Base-by-base conservation (phyloP, 1,140 invertebrate species). In the Araneus ventricosus region DNA sequence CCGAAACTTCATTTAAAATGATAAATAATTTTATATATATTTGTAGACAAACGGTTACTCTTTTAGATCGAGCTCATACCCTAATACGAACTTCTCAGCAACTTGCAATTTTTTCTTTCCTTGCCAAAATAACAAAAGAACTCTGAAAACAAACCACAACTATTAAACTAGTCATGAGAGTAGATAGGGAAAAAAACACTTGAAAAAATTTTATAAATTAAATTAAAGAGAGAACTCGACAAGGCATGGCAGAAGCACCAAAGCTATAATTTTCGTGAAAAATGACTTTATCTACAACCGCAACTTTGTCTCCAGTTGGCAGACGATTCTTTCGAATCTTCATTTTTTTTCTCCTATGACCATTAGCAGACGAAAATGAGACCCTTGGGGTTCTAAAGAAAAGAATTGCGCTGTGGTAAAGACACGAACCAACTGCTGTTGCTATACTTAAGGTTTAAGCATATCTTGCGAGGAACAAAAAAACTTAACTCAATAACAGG, bases 351-450 rank as follows among this genome's bases (percentile, higher is more conserved):
- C 14, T 14, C 30, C 84, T 57, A 45, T 59, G 57, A 86, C 52
- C 52, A 86, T 86, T 86, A 86, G 84, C 84, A 61, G 84, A 30
- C 52, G 57, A 86, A 86, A 86, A 86, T 86, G 84, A 86, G 84
- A 24, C 84, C 41, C 84, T 8, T 86, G 84, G 84, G 84, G 37
- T 30, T 61, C 41, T 4, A 20, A 34, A 30, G 20, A 34, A 34
- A 75, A 61, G 84, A 86, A 57, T 86, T 86, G 84, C 30, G 84
- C 61, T 17, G 41, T 59, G 27, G 22, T 86, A 86, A 86, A 82
- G 39, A 82, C 80, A 45, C 37, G 41, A 82, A 14, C 80, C 39
- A 10, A 82, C 80, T 82, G n/a, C 80, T 82, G 80, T 82, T 41
- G 80, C 37, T 41, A 24, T 82, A 82, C 80, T 82, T 82, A 82